Evolutionary conservation across 1,140 invertebrate species (phyloP), one percentile per base, ranked within the genome.

Genomic region (Phymastichus coffea): DNA sequence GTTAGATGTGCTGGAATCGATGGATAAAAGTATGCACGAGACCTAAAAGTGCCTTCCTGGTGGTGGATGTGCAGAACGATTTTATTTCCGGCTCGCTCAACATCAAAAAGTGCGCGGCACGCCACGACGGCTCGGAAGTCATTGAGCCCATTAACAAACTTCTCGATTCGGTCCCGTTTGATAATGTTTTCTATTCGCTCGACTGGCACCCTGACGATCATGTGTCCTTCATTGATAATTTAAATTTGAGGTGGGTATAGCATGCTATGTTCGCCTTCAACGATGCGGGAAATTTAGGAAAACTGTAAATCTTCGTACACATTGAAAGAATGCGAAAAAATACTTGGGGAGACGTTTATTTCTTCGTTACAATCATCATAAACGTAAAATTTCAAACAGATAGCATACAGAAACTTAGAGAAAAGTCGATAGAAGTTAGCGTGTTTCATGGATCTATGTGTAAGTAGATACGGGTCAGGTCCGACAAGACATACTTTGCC

Each of bases 191-290:
- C 71, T 99, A 98, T 80, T 94, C 95, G 1, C 80, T 94, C 52
- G 97, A 99, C 80, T 99, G 96, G 95, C 97, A 99, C 85, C 96
- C 96, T 0, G 86, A 86, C 28, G 89, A 98, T 82, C 97, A 99
- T 79, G 91, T 98, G 20, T 98, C 95, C 14, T 99, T 99, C 77
- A 89, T 95, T 63, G 95, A 97, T 70, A 97, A 97, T 80, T 85
- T 95, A 38, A 82, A 78, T 56, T 59, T 79, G 8, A 74, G 78
- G 78, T 80, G 69, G 63, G 30, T 61, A 54, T 15, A 2, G 10
- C 37, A n/a, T n/a, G n/a, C n/a, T n/a, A n/a, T n/a, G n/a, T n/a
- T n/a, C n/a, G n/a, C n/a, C n/a, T n/a, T n/a, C n/a, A n/a, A n/a
- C n/a, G n/a, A n/a, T n/a, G n/a, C n/a, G n/a, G n/a, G n/a, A n/a